Base-by-base conservation (phyloP, 2,797 vertebrate species). In the Eupleurogrammus muticus region DNA sequence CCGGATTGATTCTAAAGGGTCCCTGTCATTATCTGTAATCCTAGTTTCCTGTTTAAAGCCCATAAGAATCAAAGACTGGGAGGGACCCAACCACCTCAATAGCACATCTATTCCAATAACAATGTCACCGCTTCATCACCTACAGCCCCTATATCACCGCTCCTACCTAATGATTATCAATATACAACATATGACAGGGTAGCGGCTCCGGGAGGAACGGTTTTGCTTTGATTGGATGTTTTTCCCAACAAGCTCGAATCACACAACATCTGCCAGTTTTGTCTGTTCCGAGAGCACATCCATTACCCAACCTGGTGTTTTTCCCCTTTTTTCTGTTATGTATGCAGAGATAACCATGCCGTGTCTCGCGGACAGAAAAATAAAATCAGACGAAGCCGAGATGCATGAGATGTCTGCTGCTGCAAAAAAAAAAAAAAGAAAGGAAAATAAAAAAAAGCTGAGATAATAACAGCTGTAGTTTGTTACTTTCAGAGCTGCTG, bases 381-480 rank as follows among this genome's bases (percentile, higher is more conserved):
- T 28, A 28, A 28, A 28, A 28, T 3, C 28, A 28, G 6, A 28
- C 28, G n/a, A n/a, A n/a, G 28, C 28, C 6, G 28, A 28, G n/a
- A n/a, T n/a, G n/a, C 28, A 75, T 80, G 80, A 89, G 87, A 91
- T 73, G 82, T 86, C 86, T 63, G 81, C 82, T 42, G 70, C 82
- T 83, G 75, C 77, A 79, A 89, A 86, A 87, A n/a, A n/a, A n/a
- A n/a, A n/a, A n/a, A n/a, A n/a, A n/a, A n/a, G n/a, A 79, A 72
- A n/a, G 66, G 6, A 71, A 74, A 81, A 86, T 89, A 83, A 93
- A 93, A 92, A 89, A 89, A 91, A 93, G 93, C 92, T 89, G 86
- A 84, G 89, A 94, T 94, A 97, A 97, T 96, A 96, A 95, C 93
- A 96, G 94, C 93, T 92, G 92, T 92, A 94, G 93, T 92, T 94